Base-by-base conservation (phyloP, 2,797 vertebrate species). In the Cottoperca gobio region DNA sequence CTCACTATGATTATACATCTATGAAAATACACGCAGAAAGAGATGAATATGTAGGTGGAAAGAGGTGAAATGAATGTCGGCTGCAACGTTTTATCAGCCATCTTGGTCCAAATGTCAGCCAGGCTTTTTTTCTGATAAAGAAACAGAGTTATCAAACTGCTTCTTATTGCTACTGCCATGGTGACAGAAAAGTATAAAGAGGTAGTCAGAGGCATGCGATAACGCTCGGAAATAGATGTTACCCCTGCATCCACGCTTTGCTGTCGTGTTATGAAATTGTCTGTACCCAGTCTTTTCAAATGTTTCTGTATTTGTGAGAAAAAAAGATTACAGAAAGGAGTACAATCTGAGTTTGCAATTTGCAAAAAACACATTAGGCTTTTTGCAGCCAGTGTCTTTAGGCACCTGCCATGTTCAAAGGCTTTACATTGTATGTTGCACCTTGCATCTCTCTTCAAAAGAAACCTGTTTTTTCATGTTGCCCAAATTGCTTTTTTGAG, bases 91-190 rank as follows among this genome's bases (percentile, higher is more conserved):
- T 19, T 86, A 91, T 90, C 87, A 85, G 84, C 81, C 78, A 84
- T 87, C 90, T 82, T 35, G 48, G 86, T 88, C 88, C 89, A 88
- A 92, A 91, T 91, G 89, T 88, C 89, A 91, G 86, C 52, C 31
- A 0, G 75, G 64, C 48, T 64, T 78, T 52, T 49, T 54, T 49
- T 19, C 73, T 46, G 86, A 90, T 90, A 92, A 92, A 87, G 83
- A 79, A 84, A 86, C 68, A 72, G 80, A 86, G 87, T 91, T 92
- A 92, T 92, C 90, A 92, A 82, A 78, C 80, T 40, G 73, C 87
- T 87, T 87, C 78, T 76, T 86, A 67, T 85, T 88, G 84, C 89
- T 57, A 91, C 81, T 88, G 92, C 91, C 78, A 86, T 80, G 83
- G 88, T 73, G 90, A 91, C 86, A 79, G 79, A 78, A 79, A 78